Evolutionary conservation across 1,140 invertebrate species (phyloP).

Genomic region (Plectrocnemia conspersa): DNA sequence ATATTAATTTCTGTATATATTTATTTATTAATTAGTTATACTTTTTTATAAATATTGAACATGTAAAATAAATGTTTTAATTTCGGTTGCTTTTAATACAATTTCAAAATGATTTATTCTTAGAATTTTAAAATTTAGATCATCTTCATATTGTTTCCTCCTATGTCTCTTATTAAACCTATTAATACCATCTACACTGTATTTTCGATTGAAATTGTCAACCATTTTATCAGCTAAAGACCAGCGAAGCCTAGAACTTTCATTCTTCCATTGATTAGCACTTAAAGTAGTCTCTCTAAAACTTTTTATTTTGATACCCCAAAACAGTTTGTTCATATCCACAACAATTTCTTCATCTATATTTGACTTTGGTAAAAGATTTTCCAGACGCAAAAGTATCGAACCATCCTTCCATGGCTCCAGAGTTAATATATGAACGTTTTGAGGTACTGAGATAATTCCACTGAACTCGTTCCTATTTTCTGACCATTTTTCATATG

Average conservation of each 20-base stretch:
- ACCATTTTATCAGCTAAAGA: slow-evolving; percentile 10
- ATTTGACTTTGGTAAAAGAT: slow-evolving; percentile 73
- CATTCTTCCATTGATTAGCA: slow-evolving; percentile 60
- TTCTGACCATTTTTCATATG: slow-evolving; percentile 44
- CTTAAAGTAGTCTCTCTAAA: slow-evolving; percentile 64
- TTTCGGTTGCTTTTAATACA: slow-evolving; percentile 9
- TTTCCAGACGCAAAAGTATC: slow-evolving; percentile 79
- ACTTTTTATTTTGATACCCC: slow-evolving; percentile 51
- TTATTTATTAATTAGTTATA: too few relatives aligned
- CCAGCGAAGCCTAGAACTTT: slow-evolving; percentile 56
- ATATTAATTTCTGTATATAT: too few relatives aligned
- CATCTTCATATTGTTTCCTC: too few relatives aligned
- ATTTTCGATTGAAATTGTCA: slow-evolving; percentile 5
- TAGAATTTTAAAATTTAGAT: too few relatives aligned
- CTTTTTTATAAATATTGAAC: not conserved
- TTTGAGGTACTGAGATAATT: slow-evolving; percentile 54
- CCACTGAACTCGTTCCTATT: slow-evolving; percentile 40
- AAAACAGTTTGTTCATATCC: slow-evolving; percentile 51
- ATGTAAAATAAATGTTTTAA: slow-evolving; percentile 10
- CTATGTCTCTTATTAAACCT: too few relatives aligned
- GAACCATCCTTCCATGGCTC: slow-evolving; percentile 68
- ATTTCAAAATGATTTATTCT: too few relatives aligned
- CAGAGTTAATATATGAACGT: slow-evolving; percentile 83
- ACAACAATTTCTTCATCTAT: slow-evolving; percentile 48
- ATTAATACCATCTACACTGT: too few relatives aligned